phyloP scores from a whole-genome alignment of 2,113 vertebrate species.

The Peromyscus californicus region DNA sequence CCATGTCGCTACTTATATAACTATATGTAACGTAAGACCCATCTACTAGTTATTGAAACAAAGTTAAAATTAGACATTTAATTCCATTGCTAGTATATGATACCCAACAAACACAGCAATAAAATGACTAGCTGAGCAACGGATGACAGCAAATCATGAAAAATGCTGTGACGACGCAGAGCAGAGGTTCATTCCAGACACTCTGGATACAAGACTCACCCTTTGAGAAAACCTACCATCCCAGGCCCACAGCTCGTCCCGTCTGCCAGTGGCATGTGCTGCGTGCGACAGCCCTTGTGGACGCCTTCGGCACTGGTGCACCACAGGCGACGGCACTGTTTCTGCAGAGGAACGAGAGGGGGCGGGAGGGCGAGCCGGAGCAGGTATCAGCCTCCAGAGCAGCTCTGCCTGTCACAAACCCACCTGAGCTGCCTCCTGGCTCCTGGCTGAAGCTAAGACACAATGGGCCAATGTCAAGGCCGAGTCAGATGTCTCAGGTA shows the following conservation, averaged over 20 bases:
- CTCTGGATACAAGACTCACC: slow-evolving; percentile 69
- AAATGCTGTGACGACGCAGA: neutral
- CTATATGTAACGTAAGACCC: neutral
- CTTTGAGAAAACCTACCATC: slow-evolving; percentile 91
- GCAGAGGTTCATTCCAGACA: neutral
- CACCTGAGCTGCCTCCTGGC: neutral
- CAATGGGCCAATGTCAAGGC: neutral
- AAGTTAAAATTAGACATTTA: neutral
- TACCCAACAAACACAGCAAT: neutral
- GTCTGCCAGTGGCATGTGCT: slow-evolving; percentile 98
- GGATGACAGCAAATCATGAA: neutral
- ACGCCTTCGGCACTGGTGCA: slow-evolving; percentile 95
- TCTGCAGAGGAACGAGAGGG: slow-evolving; percentile 85
- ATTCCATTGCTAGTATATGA: neutral
- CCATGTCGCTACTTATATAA: neutral
- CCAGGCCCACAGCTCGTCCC: slow-evolving; percentile 95
- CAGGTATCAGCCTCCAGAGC: neutral
- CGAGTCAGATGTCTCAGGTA: neutral
- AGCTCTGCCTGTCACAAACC: neutral
- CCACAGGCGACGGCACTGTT: slow-evolving; percentile 97
- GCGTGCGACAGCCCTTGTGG: slow-evolving; percentile 96
- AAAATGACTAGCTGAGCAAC: neutral
- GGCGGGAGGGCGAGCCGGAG: neutral
- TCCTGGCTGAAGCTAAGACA: neutral
- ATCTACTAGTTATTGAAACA: neutral